Conservation (phyloP, 2,888 invertebrate species). For the Gastracanthus pulcherrimus region DNA sequence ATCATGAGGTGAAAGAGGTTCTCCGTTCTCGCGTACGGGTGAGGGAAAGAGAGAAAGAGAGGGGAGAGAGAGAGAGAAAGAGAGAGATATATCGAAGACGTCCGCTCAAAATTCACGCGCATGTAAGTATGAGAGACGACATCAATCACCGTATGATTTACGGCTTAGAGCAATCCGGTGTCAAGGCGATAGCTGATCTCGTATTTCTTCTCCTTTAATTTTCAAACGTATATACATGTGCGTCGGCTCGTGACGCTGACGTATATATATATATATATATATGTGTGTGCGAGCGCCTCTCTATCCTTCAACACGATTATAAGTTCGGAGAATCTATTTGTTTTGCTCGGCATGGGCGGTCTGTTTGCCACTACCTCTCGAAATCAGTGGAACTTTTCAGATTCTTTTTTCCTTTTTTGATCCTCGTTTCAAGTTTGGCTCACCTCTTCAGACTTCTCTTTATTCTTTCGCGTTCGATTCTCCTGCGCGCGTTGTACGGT, state of each 20-base stretch:
- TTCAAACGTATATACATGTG: conserved; percentile 21
- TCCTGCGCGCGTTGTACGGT: neutral
- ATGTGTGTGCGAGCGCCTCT: neutral
- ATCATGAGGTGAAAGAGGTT: neutral
- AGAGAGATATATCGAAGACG: conserved; percentile 3
- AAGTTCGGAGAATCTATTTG: conserved; percentile 49
- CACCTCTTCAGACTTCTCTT: neutral
- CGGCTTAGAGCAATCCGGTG: conserved; percentile 34
- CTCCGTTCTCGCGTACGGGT: neutral
- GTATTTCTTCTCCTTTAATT: conserved; percentile 34
- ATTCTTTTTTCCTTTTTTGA: neutral
- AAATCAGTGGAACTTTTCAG: conserved; percentile 9
- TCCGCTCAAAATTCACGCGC: conserved; percentile 7
- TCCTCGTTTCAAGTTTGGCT: no score
- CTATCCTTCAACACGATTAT: conserved; percentile 24
- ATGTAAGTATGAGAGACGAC: conserved; percentile 16
- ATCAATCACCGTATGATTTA: conserved; percentile 48
- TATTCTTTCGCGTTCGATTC: neutral
- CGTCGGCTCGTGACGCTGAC: neutral
- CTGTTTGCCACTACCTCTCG: neutral
- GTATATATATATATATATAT: neutral
- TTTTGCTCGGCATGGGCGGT: conserved; percentile 34
- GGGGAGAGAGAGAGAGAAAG: neutral
- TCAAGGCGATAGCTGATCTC: conserved; percentile 48
- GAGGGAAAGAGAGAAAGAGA: no score